Evolutionary conservation across 2,888 invertebrate species (phyloP).

Genomic region (Eristalis pertinax): DNA sequence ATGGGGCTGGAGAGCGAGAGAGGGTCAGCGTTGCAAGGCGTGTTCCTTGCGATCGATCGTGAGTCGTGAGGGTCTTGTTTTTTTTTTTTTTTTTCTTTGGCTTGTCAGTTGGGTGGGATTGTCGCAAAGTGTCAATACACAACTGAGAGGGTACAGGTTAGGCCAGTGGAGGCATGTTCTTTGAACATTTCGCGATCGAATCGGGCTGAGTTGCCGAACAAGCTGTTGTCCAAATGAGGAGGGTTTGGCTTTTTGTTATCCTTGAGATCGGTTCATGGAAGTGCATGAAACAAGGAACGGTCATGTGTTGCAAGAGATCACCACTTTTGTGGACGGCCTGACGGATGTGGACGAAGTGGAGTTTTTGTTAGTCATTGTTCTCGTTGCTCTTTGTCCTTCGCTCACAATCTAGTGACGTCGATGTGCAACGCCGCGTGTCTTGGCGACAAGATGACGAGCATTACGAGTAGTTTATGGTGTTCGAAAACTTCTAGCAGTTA

Average conservation of each 20-base stretch:
- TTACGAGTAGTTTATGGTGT: no score
- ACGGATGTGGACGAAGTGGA: not conserved
- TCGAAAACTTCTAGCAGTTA: no score
- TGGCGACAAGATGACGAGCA: no score
- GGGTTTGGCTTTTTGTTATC: not conserved
- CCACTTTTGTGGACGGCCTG: not conserved
- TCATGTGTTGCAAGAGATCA: not conserved
- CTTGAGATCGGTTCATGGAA: not conserved
- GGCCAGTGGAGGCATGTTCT: not conserved
- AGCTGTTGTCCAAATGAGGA: not conserved
- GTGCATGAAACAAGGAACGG: not conserved
- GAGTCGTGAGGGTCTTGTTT: conserved; percentile 10
- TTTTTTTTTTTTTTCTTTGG: no score
- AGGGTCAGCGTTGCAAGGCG: conserved; percentile 28
- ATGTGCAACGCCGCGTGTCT: no score
- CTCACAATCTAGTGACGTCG: no score
- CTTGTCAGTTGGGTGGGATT: conserved; percentile 39
- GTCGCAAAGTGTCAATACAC: conserved; percentile 27
- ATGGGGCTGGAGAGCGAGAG: not conserved
- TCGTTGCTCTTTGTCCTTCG: no score
- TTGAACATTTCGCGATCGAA: not conserved
- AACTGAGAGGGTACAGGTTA: conserved; percentile 1
- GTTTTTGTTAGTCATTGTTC: no score
- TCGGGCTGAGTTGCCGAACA: not conserved
- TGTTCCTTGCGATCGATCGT: conserved; percentile 42